Evolutionary conservation across 2,113 vertebrate species (phyloP).

Genomic region (Xiphophorus couchianus): DNA sequence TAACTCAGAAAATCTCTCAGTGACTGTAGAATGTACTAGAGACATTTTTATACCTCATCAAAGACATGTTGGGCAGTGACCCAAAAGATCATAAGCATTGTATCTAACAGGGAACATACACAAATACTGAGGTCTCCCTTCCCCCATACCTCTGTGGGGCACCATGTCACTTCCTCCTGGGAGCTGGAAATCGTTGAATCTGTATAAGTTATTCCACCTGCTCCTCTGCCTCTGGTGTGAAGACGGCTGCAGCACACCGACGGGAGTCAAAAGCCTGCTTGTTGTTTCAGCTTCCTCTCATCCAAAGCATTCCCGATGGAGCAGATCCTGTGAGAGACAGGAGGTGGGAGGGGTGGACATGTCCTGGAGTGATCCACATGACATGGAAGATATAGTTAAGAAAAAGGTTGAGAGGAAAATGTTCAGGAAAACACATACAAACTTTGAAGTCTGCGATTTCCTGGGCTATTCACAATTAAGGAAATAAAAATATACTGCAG

Average conservation of each 20-base stretch:
- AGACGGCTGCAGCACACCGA: conserved; percentile 39
- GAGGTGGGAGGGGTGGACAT: conserved; percentile 3
- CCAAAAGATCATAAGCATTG: background rate
- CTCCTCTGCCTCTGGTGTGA: conserved; percentile 45
- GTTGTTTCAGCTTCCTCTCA: conserved; percentile 80
- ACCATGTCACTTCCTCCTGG: conserved; percentile 69
- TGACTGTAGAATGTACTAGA: background rate
- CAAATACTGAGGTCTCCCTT: background rate
- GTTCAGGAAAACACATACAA: background rate
- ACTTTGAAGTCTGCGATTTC: conserved; percentile 4
- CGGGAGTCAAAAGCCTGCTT: conserved; percentile 55
- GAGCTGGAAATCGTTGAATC: conserved; percentile 18
- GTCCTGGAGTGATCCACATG: conserved; percentile 39
- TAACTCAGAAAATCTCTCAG: too few relatives aligned
- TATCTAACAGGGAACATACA: conserved; percentile 35
- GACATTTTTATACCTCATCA: conserved; percentile 7
- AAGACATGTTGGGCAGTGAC: background rate
- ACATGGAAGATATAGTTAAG: background rate
- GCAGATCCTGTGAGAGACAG: conserved; percentile 43
- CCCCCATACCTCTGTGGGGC: conserved; percentile 41
- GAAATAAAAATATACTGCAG: background rate
- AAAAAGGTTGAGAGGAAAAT: background rate
- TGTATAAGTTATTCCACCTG: conserved; percentile 74
- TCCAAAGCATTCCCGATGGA: conserved; percentile 60
- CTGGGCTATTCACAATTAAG: background rate